Evolutionary conservation across 2,113 vertebrate species (phyloP).

Genomic region (Dicaeum eximium): DNA sequence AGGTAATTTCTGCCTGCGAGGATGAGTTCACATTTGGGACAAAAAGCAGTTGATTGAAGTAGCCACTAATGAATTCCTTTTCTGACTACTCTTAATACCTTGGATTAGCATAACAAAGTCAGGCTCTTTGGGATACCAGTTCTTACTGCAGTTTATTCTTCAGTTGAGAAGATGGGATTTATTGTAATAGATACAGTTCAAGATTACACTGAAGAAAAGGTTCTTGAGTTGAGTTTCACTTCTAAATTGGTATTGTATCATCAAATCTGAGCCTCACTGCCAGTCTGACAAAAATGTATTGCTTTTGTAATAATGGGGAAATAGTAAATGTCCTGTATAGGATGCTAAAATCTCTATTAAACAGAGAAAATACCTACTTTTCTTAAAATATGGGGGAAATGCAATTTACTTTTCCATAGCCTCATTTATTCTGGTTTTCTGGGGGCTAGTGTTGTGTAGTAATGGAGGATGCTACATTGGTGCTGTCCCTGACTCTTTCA

Average conservation of each 20-base stretch:
- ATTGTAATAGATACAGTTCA: neutral
- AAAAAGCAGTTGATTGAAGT: conserved; percentile 39
- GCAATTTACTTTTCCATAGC: no score
- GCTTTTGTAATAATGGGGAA: neutral
- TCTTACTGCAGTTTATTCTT: conserved; percentile 6
- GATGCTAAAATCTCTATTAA: neutral
- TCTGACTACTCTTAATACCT: conserved; percentile 7
- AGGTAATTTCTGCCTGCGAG: neutral
- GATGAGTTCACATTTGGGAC: neutral
- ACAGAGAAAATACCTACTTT: neutral
- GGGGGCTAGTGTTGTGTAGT: neutral
- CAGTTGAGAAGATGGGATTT: neutral
- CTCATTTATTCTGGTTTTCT: neutral
- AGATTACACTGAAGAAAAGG: neutral
- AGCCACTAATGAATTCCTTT: conserved; percentile 7
- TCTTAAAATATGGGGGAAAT: neutral
- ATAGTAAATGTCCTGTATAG: neutral
- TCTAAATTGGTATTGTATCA: neutral
- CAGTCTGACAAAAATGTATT: neutral
- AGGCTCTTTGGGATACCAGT: neutral
- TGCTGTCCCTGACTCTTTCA: neutral
- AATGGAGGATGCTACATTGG: neutral
- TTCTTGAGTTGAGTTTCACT: neutral
- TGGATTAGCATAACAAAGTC: conserved; percentile 48
- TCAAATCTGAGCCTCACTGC: neutral